Evolutionary conservation across 1,140 invertebrate genomes (phyloP), one percentile per base, ranked within the genome.

Genomic region (Drosophila kurseongensis): DNA sequence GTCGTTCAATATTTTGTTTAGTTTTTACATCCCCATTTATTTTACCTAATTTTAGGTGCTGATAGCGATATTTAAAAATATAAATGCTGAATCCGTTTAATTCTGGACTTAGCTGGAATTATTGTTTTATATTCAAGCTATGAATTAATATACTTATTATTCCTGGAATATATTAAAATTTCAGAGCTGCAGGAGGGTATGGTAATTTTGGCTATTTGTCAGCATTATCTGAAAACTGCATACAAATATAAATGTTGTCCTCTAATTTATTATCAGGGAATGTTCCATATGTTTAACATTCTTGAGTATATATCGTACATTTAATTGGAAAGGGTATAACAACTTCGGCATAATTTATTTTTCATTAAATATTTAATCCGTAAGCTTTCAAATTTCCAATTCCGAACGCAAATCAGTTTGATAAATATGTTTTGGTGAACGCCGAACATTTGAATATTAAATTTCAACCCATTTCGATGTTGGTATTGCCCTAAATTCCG

Each of bases 381-480:
- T 23, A 18, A 29, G 45, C 23, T 27, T 23, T 48, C 23, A 0
- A 38, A 41, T 63, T 65, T 18, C 32, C 13, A 10, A 67, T 56
- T 68, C n/a, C 41, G 12, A 32, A 16, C 61, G 65, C 66, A 68
- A 67, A 40, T 69, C 62, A 45, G 27, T 14, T 69, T 67, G 66
- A 69, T 69, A 69, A 67, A 69, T 67, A 40, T 32, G 32, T 45
- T 56, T 35, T 51, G 6, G n/a, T 9, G 8, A 50, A 5, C 4
- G 27, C n/a, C 47, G n/a, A 52, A 10, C 29, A 44, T 67, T 67
- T 68, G 38, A 67, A 68, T 68, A 68, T 38, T 67, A 62, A 62
- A 61, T 36, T 42, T 32, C 35, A 14, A 10, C 9, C 40, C 55
- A 51, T 47, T 27, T 18, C 52, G 35, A 13, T 16, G 23, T 18